Evolutionary conservation across 2,888 invertebrate genomes (phyloP), one percentile per base, ranked within the genome.

Genomic region (Cacoxenus indagator): DNA sequence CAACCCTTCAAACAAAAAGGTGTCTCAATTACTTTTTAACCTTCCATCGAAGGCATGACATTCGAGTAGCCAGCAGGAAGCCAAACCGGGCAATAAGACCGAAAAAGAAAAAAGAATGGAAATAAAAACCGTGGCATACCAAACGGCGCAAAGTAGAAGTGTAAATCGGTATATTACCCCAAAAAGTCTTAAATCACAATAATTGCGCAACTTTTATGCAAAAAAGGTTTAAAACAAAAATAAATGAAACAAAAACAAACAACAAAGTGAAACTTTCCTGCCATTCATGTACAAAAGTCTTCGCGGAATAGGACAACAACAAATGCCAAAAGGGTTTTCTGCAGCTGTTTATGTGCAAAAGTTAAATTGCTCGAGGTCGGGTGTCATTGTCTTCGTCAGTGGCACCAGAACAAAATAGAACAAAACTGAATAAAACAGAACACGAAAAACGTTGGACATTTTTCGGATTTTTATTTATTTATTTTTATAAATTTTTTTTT

Each of bases 201-300:
- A 80, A 80, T 82, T 76, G 81, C 73, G 67, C 73, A 80, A 82
- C 82, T 80, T 82, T 78, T 77, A 71, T 77, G 72, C 73, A 71
- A 62, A 45, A 62, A 62, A 62, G 45, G 11, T 51, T 22, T 19
- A 51, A 51, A 51, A 51, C 45, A 62, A 45, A 59, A 31, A 24
- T 1, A 43, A 43, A 19, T 43, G 24, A 11, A 43, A 62, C 22
- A 62, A 19, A 17, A 61, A 61, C 6, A 57, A 51, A 51, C n/a
- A 48, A 27, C 29, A 59, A 59, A 6, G 17, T 9, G 29, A 57
- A 57, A 57, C 59, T 59, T 31, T 59, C 5, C 19, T 59, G 57
- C 19, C 37, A 37, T 37, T 37, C 14, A 14, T 37, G 8, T 37
- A 37, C 9, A 11, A 8, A 37, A 37, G 37, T 14, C 37, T 37